Evolutionary conservation across 30 jellyfish, hydroid and myxozoan species (phyloP), one percentile per base, ranked within the genome.

Genomic region (Cassiopea andromeda): DNA sequence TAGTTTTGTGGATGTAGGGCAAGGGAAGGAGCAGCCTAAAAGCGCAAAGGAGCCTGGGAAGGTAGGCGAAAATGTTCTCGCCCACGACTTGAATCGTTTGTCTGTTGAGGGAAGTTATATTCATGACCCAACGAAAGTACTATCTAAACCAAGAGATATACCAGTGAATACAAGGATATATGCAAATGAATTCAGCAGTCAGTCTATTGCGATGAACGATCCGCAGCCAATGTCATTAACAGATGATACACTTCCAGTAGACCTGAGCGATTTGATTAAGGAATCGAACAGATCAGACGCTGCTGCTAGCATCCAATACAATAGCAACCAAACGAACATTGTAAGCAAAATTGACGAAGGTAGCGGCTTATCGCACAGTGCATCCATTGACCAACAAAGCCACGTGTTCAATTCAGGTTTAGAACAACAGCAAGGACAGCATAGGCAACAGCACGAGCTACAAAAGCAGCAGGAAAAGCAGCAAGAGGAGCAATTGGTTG

Each of bases 181-280:
- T 44, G 17, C 75, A 2, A 49, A 72, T 17, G 89, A 44, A n/a
- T 78, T 72, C 4, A 66, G 66, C 50, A 50, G 60, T 44, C 45
- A 12, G 50, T 45, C 94, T 10, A 45, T 90, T 7, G 68, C 74
- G 1, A 27, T 77, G 69, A 19, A 76, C 46, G 90, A 89, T 19
- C 96, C 96, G 2, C 96, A 89, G 73, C 96, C 96, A 3, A 89
- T 89, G 96, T 89, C 96, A 2, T 67, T 89, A 60, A 89, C 96
- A 10, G 96, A 89, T 10, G 96, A 89, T 73, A 72, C 75, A 10
- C 84, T 89, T 9, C 84, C 89, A 7, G 77, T 1, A 71, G 92
- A 87, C 45, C 44, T 87, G 9, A 78, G 57, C 17, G 89, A 87
- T 12, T n/a, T 87, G 27, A 78, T 87, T 2, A 87, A 87, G 38